Evolutionary conservation across 2,113 vertebrate genomes (phyloP).

Genomic region (Phyllostomus discolor): DNA sequence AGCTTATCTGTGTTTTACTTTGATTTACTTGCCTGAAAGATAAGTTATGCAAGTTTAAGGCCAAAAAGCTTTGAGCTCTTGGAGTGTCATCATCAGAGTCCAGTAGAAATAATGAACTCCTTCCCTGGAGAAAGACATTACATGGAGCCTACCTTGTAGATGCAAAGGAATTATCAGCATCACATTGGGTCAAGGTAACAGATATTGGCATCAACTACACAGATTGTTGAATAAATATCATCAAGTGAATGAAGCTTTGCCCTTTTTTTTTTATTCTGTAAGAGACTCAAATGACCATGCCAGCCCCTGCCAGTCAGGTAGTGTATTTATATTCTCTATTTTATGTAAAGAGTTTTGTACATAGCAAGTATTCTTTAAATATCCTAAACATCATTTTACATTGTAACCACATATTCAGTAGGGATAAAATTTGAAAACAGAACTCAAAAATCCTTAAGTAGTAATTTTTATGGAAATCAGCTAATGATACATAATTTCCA

Average conservation of each 20-base stretch:
- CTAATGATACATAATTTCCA: background rate
- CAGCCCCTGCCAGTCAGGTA: background rate
- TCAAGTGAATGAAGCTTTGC: background rate
- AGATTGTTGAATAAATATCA: background rate
- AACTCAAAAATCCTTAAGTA: background rate
- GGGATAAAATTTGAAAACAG: slow-evolving; percentile 14
- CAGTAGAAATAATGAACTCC: background rate
- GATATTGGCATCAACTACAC: background rate
- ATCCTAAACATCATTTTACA: background rate
- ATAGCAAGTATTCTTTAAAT: background rate
- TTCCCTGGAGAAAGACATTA: background rate
- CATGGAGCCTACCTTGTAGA: background rate
- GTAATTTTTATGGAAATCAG: background rate
- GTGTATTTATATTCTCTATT: background rate
- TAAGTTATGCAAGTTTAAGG: background rate
- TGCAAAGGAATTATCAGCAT: background rate
- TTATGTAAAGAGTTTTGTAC: background rate
- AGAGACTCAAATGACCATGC: background rate
- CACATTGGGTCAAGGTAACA: background rate
- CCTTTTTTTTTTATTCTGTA: background rate
- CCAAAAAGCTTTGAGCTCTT: background rate
- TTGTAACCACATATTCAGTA: background rate
- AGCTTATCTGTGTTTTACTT: background rate
- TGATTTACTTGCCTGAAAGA: background rate
- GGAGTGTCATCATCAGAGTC: background rate